phyloP scores from a whole-genome alignment of 2,888 invertebrate genomes.

The Cyrtodaria siliqua region DNA sequence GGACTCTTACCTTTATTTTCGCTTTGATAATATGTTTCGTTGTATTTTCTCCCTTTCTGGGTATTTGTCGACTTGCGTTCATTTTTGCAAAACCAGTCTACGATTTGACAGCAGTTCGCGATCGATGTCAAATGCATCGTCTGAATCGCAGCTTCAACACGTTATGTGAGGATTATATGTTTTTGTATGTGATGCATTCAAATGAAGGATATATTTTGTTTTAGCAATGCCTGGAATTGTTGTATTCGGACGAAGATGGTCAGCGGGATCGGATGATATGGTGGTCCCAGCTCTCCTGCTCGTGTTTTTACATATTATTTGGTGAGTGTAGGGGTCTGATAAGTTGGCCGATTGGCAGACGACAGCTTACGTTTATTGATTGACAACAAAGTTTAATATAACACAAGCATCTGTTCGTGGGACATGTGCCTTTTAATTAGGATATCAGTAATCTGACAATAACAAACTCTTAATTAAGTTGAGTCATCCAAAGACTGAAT shows the following conservation, averaged over 20 bases:
- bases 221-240: slow-evolving; percentile 93
- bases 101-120: slow-evolving; percentile 45
- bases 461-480: too few relatives aligned
- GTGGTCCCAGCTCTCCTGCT: slow-evolving; percentile 94
- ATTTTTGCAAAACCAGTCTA: slow-evolving; percentile 28
- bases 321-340: slow-evolving; percentile 90
- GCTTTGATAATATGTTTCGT: too few relatives aligned
- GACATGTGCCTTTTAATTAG: too few relatives aligned
- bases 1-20: too few relatives aligned
- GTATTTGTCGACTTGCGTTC: not conserved
- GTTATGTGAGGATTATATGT: slow-evolving; percentile 6
- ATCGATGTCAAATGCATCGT: slow-evolving; percentile 50
- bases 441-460: too few relatives aligned
- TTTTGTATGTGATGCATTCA: not conserved
- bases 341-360: not conserved
- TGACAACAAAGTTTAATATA: too few relatives aligned
- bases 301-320: slow-evolving; percentile 91
- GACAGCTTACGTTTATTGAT: not conserved
- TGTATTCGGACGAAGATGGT: slow-evolving; percentile 94
- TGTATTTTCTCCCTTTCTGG: too few relatives aligned
- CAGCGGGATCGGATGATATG: slow-evolving; percentile 95
- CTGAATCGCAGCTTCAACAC: slow-evolving; percentile 28
- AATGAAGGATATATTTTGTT: slow-evolving; percentile 22
- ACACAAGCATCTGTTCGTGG: too few relatives aligned
- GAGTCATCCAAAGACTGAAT: too few relatives aligned